Evolutionary conservation across 2,113 vertebrate genomes (phyloP).

Genomic region (Anolis sagrei): DNA sequence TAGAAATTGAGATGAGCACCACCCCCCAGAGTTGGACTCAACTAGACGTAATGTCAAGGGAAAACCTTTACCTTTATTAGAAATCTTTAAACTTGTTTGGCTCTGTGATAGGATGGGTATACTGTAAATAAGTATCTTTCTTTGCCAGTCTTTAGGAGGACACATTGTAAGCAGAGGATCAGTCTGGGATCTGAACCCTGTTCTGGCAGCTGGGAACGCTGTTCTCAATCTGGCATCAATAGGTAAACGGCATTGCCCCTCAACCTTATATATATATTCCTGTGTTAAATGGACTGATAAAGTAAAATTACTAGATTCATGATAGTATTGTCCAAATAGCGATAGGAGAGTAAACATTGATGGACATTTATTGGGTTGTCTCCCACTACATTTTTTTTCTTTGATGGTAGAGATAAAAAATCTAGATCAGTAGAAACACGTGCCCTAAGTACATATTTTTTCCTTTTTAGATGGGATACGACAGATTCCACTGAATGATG

Average conservation of each 20-base stretch:
- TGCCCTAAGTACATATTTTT: conserved; percentile 45
- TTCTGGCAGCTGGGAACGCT: conserved; percentile 81
- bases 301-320: too few species aligned
- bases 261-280: not conserved
- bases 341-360: not conserved
- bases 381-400: not conserved
- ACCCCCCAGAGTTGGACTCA: too few species aligned
- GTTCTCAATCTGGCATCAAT: conserved; percentile 75
- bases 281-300: not conserved
- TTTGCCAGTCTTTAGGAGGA: conserved; percentile 82
- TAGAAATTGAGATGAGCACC: too few species aligned
- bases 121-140: not conserved
- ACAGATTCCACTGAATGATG: conserved; percentile 76
- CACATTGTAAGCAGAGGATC: conserved; percentile 80
- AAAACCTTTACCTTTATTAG: too few species aligned
- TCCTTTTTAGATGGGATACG: conserved; percentile 59
- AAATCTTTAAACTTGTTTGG: not conserved
- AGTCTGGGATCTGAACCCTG: conserved; percentile 84
- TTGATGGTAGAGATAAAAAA: not conserved
- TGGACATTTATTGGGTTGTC: not conserved
- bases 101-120: not conserved
- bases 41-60: too few species aligned
- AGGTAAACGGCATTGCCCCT: conserved; percentile 64
- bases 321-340: not conserved
- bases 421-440: not conserved